Evolutionary conservation across 2,888 invertebrate genomes (phyloP), one percentile per base, ranked within the genome.

Genomic region (Andrena minutula): DNA sequence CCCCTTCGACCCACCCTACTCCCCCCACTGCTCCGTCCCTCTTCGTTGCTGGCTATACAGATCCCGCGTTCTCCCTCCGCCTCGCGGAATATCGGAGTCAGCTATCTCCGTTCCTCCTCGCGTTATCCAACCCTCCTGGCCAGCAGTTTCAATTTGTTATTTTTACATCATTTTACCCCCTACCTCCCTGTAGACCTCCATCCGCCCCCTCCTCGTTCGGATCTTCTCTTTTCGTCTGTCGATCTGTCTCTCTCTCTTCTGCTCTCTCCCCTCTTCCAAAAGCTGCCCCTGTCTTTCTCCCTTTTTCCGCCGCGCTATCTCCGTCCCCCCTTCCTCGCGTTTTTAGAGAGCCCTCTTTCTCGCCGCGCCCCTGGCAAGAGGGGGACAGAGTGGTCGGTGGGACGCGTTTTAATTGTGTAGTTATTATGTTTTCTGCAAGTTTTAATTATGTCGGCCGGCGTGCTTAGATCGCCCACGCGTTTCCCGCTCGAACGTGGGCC

Each of bases 71-170:
- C 78, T 72, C 61, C 10, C 23, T 84, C 68, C 32, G 28, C 32
- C 26, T 26, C 49, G 61, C 1, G 26, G 32, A 49, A 70, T 64
- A 75, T 75, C 64, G 56, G 49, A 12, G 60, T 20, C 12, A 30
- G 12, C 61, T 35, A 26, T 75, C 73, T 80, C 79, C 58, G 61
- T 89, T 72, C 28, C 78, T 20, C 68, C 28, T 68, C 71, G 75
- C 81, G 85, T 81, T 84, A 84, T 85, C 86, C 90, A 84, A 84
- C 88, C 87, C 88, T 86, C 87, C 87, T 83, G 86, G 87, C 89
- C 90, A 88, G 90, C 90, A 88, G 90, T 92, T 92, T 92, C 91
- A 92, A 93, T 92, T 92, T 90, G 90, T 92, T 93, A 91, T 89
- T 92, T 91, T 91, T 92, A 91, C 91, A 92, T 92, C 90, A 91